phyloP scores from a whole-genome alignment of 2,797 vertebrate genomes.

The Caiman crocodilus region DNA sequence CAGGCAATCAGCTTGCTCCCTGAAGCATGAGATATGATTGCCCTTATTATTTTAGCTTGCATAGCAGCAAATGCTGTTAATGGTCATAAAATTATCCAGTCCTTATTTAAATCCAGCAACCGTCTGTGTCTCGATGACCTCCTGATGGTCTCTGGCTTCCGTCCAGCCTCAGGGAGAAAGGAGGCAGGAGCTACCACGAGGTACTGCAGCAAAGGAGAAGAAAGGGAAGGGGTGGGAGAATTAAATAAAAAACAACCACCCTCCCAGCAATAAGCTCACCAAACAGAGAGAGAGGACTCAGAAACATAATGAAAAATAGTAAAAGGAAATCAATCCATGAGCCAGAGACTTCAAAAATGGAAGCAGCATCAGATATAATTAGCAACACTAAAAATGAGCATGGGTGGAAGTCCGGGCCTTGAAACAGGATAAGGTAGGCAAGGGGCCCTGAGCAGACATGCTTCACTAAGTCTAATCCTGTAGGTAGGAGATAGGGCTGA shows the following conservation, averaged over 20 bases:
- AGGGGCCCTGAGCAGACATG: background rate
- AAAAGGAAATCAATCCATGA: slow-evolving; percentile 65
- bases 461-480: background rate
- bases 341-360: slow-evolving; percentile 58
- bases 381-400: slow-evolving; percentile 63
- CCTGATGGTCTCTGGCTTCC: slow-evolving; percentile 58
- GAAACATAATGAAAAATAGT: slow-evolving; percentile 30
- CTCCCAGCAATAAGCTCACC: slow-evolving; percentile 19
- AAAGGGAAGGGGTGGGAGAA: slow-evolving; percentile 18
- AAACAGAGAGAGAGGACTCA: slow-evolving; percentile 44
- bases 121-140: slow-evolving; percentile 69
- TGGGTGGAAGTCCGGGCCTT: background rate
- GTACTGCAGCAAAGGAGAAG: background rate
- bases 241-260: slow-evolving; percentile 19
- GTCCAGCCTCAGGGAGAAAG: slow-evolving; percentile 49
- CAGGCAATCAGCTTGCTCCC: slow-evolving; percentile 67
- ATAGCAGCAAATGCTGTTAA: slow-evolving; percentile 61
- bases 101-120: slow-evolving; percentile 76
- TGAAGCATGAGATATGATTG: slow-evolving; percentile 66
- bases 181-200: slow-evolving; percentile 6
- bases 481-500: background rate
- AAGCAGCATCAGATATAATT: slow-evolving; percentile 66
- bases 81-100: slow-evolving; percentile 73
- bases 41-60: slow-evolving; percentile 73
- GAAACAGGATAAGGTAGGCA: background rate